These are phyloP conservation scores for Dynastes hyllus DNA, from an alignment of 2,888 invertebrate genomes.

Conservation along the genomic window DNA sequence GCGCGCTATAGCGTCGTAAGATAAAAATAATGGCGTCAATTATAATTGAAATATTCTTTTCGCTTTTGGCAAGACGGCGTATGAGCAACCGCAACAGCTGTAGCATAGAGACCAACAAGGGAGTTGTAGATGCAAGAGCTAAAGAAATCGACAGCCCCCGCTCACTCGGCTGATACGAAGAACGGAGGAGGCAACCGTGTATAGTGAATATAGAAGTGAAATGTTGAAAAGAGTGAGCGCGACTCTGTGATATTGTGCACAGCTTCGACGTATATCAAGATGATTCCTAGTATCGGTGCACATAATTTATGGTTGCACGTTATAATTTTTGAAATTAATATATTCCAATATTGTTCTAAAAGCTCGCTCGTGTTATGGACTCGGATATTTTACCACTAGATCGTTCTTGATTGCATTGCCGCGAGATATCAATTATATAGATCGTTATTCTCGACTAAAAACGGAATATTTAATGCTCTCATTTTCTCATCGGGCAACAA, in stretches of 20 bases:
- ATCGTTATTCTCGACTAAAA: slow-evolving; percentile 70
- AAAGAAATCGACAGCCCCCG: slow-evolving; percentile 33
- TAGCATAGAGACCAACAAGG: slow-evolving; percentile 33
- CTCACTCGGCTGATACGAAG: slow-evolving; percentile 19
- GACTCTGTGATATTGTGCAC: slow-evolving; percentile 44
- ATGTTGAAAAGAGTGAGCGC: slow-evolving; percentile 16
- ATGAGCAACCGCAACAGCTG: slow-evolving; percentile 24
- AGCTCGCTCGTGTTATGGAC: slow-evolving; percentile 65
- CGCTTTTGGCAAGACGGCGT: slow-evolving; percentile 51
- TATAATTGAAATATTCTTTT: slow-evolving; percentile 54
- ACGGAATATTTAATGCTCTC: slow-evolving; percentile 70
- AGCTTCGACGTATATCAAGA: slow-evolving; percentile 51
- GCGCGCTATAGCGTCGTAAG: not conserved
- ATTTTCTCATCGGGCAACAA: slow-evolving; percentile 59
- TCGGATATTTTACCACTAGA: slow-evolving; percentile 70
- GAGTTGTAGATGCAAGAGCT: slow-evolving; percentile 3
- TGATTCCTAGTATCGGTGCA: slow-evolving; percentile 52
- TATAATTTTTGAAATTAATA: slow-evolving; percentile 69
- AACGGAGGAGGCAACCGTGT: not conserved
- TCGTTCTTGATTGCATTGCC: slow-evolving; percentile 70
- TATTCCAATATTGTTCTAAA: slow-evolving; percentile 70
- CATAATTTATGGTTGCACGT: slow-evolving; percentile 56
- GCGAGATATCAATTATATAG: slow-evolving; percentile 71
- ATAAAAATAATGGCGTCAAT: slow-evolving; percentile 49
- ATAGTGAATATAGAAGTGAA: not conserved